Base-by-base conservation (phyloP, 2,113 vertebrate species). In the Phalacrocorax carbo region DNA sequence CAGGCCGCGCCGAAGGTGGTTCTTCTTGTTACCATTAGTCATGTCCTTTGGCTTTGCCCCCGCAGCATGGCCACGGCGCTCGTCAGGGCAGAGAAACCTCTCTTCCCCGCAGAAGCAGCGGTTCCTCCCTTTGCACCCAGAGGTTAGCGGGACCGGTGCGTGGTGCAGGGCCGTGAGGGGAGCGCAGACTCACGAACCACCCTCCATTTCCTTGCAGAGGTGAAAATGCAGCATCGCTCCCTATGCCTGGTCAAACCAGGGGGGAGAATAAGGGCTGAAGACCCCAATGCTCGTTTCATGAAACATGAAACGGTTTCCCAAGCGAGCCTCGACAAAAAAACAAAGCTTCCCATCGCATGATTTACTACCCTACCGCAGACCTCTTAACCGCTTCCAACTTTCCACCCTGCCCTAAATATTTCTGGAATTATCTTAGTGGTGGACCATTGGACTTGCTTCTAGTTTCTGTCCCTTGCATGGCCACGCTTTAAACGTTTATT, bases 171-270 rank as follows among this genome's bases (percentile, higher is more conserved):
- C 51, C 1, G 18, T 1, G 23, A 82, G n/a, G 19, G n/a, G 32
- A 61, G 16, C 15, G 4, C 40, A 34, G 77, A 55, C 29, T 23
- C 30, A 0, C 42, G 2, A 11, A 7, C 18, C 55, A 18, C 21
- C 66, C 49, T n/a, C 51, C 1, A 0, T 6, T 22, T 13, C 49
- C 44, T 55, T 4, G 36, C 36, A 70, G 70, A 32, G 19, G 13
- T 2, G 21, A 1, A 0, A 42, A 18, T 0, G 2, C 34, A 7
- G 36, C 40, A 7, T 15, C 16, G 5, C 7, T 36, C 22, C 38
- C 34, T 5, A 4, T 0, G 7, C 34, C 80, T 32, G 44, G 14
- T 3, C 49, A 64, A 51, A n/a, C 9, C 27, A 13, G 34, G 44
- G 18, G 0, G 3, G 23, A 17, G 7, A 13, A 22, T 0, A 2